Evolutionary conservation across 1,140 invertebrate genomes (phyloP).

Genomic region (Cepaea nemoralis): DNA sequence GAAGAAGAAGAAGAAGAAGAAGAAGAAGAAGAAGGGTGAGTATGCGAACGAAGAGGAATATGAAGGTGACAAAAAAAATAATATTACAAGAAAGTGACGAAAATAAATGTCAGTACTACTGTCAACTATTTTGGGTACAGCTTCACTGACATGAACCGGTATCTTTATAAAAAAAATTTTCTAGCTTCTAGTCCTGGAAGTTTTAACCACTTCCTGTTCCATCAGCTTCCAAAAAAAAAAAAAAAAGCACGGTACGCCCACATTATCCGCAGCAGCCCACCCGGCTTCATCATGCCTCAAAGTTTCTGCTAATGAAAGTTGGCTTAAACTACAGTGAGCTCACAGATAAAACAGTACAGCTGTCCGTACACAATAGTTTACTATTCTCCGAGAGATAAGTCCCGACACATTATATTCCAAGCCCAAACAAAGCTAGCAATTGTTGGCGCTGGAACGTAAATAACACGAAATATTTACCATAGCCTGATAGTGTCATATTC

Average conservation of each 20-base stretch:
- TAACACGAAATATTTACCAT: background rate
- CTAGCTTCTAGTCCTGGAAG: too few species aligned
- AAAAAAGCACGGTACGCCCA: background rate
- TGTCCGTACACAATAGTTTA: background rate
- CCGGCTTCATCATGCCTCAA: background rate
- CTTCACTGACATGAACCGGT: too few species aligned
- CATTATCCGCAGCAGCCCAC: background rate
- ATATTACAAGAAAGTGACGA: too few species aligned
- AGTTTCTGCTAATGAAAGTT: background rate
- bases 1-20: too few species aligned
- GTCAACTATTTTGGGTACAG: too few species aligned
- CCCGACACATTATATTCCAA: conserved; percentile 3
- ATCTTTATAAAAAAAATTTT: too few species aligned
- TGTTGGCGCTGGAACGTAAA: background rate
- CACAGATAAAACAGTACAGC: background rate
- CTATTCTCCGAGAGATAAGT: background rate
- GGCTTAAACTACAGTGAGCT: background rate
- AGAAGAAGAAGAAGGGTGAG: too few species aligned
- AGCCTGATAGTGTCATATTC: conserved; percentile 6
- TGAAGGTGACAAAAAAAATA: too few species aligned
- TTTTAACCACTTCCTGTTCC: too few species aligned
- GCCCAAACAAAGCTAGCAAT: background rate
- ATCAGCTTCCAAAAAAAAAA: too few species aligned
- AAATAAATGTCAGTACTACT: too few species aligned
- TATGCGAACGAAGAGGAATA: too few species aligned